These are phyloP conservation scores for Corythaixoides concolor DNA, from an alignment of 2,113 vertebrate species.

Conservation along the genomic window DNA sequence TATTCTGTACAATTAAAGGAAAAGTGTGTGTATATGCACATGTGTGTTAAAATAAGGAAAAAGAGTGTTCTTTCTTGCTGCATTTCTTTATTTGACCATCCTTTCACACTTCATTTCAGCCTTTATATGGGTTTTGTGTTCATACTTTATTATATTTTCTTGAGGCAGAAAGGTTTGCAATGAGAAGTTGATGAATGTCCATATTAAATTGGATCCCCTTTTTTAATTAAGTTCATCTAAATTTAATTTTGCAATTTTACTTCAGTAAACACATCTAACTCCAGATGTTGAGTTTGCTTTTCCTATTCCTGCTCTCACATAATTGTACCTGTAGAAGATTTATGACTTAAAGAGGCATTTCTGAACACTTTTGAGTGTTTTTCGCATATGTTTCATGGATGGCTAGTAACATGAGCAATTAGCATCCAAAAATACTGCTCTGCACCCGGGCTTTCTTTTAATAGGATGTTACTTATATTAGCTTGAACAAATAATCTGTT, in stretches of 20 bases:
- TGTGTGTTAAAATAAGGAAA: not conserved
- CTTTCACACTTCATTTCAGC: conserved; percentile 67
- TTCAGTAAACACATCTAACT: conserved; percentile 80
- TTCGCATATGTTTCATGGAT: conserved; percentile 70
- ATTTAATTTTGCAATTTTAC: conserved; percentile 88
- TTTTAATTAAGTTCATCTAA: conserved; percentile 88
- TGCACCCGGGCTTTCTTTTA: conserved; percentile 41
- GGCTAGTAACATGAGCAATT: conserved; percentile 64
- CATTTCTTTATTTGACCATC: conserved; percentile 38
- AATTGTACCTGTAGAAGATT: conserved; percentile 86
- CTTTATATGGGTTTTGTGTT: conserved; percentile 57
- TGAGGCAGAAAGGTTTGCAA: conserved; percentile 66
- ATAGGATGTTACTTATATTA: conserved; percentile 56
- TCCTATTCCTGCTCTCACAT: conserved; percentile 72
- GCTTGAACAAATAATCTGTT: conserved; percentile 59
- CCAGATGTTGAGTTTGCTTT: conserved; percentile 84
- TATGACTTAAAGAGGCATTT: conserved; percentile 79
- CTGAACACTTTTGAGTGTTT: conserved; percentile 66
- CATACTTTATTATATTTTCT: conserved; percentile 69
- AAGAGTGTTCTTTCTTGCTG: not conserved
- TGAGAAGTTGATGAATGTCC: conserved; percentile 78
- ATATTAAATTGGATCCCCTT: conserved; percentile 73
- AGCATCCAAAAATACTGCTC: conserved; percentile 50
- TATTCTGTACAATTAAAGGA: conserved; percentile 23
- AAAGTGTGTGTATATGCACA: not conserved